phyloP scores from a whole-genome alignment of 2,888 invertebrate genomes.

The Geophilus truncorum region DNA sequence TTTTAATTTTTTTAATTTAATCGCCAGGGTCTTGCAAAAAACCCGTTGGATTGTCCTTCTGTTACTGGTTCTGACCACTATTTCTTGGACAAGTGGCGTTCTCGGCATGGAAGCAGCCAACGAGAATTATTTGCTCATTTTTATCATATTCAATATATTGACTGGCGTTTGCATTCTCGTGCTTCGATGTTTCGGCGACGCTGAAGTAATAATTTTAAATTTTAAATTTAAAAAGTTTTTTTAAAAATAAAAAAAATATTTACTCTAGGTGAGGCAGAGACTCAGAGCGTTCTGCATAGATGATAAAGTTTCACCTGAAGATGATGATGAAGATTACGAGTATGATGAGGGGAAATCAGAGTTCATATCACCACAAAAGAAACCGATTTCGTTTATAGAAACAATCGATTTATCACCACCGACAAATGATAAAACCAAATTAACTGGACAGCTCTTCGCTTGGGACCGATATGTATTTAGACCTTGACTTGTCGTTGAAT shows the following conservation, averaged over 20 bases:
- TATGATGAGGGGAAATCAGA: too few species aligned
- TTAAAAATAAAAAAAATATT: neutral
- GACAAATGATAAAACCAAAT: neutral
- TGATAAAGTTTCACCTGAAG: too few species aligned
- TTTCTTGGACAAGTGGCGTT: constrained; percentile 6
- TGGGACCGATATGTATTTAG: neutral
- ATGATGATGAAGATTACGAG: neutral
- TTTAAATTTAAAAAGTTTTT: neutral
- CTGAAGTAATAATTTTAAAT: neutral
- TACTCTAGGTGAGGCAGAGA: neutral
- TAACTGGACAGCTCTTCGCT: neutral
- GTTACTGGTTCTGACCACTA: neutral
- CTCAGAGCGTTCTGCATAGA: neutral
- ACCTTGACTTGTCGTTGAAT: neutral
- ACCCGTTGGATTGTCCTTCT: neutral
- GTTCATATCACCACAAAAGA: neutral
- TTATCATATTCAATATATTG: constrained; percentile 4
- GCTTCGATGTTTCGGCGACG: neutral
- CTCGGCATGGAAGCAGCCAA: neutral
- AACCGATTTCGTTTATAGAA: neutral
- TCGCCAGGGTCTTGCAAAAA: neutral
- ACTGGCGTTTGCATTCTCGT: neutral
- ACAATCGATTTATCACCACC: neutral
- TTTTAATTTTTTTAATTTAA: neutral
- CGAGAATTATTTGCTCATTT: neutral